Evolutionary conservation across 1,140 invertebrate species (phyloP).

Genomic region (Apocrypta bakeri): DNA sequence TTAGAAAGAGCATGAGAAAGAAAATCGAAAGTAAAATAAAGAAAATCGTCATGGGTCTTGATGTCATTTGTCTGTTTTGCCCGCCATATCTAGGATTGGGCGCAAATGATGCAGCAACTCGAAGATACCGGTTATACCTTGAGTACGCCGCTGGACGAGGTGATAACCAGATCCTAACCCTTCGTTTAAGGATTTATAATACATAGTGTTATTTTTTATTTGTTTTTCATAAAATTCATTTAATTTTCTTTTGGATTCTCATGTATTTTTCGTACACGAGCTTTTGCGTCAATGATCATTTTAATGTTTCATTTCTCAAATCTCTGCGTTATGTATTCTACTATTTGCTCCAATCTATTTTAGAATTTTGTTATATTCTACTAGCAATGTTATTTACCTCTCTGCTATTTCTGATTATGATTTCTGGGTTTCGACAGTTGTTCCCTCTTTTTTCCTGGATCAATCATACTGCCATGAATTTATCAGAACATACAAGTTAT

Average conservation of each 20-base stretch:
- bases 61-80: constrained; percentile 72
- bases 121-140: constrained; percentile 84
- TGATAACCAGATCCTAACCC: constrained; percentile 62
- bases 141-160: constrained; percentile 86
- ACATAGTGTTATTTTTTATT: too few relatives aligned
- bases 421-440: background rate
- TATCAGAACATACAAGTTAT: background rate
- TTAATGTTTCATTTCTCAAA: background rate
- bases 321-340: background rate
- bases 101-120: constrained; percentile 86
- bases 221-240: constrained; percentile 10
- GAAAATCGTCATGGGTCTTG: constrained; percentile 41
- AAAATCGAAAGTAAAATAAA: constrained; percentile 11
- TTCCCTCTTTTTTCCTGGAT: background rate
- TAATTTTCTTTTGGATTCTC: constrained; percentile 9
- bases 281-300: background rate
- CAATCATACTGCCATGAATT: background rate
- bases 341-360: background rate
- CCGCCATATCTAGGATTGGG: constrained; percentile 81
- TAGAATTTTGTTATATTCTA: background rate
- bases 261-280: background rate
- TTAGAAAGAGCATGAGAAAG: constrained; percentile 31
- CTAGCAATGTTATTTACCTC: background rate
- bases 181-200: constrained; percentile 48
- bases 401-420: background rate